These are phyloP conservation scores for Cosmia pyralina DNA, from an alignment of 2,888 invertebrate genomes.

Conservation along the genomic window DNA sequence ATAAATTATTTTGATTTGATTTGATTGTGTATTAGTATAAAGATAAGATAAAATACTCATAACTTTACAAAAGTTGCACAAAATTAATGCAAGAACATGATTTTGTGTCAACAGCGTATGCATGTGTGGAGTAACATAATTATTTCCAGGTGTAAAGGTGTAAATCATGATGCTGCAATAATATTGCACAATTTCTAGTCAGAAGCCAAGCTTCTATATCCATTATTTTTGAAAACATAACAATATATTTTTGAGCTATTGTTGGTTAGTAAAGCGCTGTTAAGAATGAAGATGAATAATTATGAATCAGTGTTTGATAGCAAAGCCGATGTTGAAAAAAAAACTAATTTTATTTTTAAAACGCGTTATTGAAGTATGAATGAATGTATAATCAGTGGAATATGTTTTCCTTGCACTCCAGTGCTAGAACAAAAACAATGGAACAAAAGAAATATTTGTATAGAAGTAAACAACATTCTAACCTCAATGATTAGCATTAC, in stretches of 20 bases:
- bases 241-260: not conserved
- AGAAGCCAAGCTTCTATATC: not conserved
- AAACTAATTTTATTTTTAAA: too few relatives aligned
- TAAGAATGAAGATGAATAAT: not conserved
- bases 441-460: not conserved
- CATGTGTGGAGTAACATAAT: too few relatives aligned
- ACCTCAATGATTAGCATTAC: constrained; percentile 54
- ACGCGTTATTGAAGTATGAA: not conserved
- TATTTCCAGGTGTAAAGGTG: too few relatives aligned
- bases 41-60: too few relatives aligned
- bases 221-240: not conserved
- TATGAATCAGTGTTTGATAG: too few relatives aligned
- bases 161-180: not conserved
- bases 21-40: not conserved
- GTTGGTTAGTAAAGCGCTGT: not conserved
- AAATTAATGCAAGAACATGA: not conserved
- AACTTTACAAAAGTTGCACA: not conserved
- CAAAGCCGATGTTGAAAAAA: not conserved
- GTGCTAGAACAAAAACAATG: not conserved
- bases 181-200: not conserved
- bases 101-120: too few relatives aligned
- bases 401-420: not conserved
- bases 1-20: not conserved
- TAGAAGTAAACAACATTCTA: constrained; percentile 63
- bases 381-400: not conserved